Percentiles rank a stretch among this genome's conserved stretches.
These are phyloP conservation scores for Onchidella celtica DNA, from an alignment of 2,888 invertebrate species.

Conservation along the genomic window DNA sequence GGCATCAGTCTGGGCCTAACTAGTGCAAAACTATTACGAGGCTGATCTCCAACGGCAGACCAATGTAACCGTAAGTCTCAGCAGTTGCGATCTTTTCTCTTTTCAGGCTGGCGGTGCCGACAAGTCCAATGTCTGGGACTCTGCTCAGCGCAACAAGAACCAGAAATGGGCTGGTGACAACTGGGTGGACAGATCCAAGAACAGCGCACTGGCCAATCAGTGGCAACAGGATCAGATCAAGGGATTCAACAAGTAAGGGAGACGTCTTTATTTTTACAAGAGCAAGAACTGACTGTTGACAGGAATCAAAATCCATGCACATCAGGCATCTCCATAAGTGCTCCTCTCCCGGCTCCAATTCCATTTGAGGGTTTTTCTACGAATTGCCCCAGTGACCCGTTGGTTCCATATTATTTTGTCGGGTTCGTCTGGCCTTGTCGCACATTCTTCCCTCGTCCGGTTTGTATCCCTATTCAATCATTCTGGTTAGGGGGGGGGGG, in stretches of 20 bases:
- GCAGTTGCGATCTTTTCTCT: background rate
- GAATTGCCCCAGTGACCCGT: no score
- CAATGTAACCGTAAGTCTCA: background rate
- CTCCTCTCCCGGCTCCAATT: no score
- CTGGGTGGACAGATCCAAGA: background rate
- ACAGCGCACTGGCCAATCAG: conserved; percentile 1
- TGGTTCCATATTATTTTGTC: no score
- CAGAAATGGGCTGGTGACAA: background rate
- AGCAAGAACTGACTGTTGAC: background rate
- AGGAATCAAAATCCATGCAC: no score
- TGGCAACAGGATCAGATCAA: conserved; percentile 18
- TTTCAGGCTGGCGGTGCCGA: conserved; percentile 4
- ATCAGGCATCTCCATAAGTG: no score
- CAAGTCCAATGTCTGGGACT: conserved; percentile 25
- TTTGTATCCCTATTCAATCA: no score
- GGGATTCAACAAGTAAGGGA: conserved; percentile 15
- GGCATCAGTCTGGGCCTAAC: no score
- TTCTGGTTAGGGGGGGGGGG: no score
- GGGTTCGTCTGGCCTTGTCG: no score
- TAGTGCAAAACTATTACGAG: no score
- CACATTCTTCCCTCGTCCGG: no score
- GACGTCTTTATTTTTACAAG: background rate
- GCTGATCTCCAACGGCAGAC: background rate
- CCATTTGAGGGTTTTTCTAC: no score
- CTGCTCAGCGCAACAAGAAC: background rate